Percentiles rank a stretch among this genome's conserved stretches.
phyloP scores from a whole-genome alignment of 2,888 invertebrate genomes.

The Amblyjoppa proteus region DNA sequence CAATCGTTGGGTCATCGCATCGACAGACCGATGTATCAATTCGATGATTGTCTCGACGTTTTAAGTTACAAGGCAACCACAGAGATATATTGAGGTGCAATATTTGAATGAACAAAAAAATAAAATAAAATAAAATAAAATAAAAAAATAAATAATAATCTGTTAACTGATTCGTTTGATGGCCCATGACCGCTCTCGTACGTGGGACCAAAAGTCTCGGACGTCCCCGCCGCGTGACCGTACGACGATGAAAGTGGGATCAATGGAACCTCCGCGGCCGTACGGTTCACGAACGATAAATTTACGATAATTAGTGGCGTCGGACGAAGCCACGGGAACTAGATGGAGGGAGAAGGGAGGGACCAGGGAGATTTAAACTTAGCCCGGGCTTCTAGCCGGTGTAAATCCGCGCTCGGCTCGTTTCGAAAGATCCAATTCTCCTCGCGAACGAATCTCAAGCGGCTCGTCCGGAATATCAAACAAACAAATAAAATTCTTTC shows the following conservation, averaged over 20 bases:
- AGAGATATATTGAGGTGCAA: constrained; percentile 3
- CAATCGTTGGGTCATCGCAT: constrained; percentile 10
- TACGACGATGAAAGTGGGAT: constrained; percentile 69
- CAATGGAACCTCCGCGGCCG: constrained; percentile 69
- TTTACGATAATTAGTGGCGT: constrained; percentile 72
- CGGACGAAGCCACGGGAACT: constrained; percentile 60
- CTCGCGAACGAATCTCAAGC: constrained; percentile 67
- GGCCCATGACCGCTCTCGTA: constrained; percentile 29
- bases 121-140: not conserved
- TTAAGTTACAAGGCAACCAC: not conserved
- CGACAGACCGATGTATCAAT: constrained; percentile 7
- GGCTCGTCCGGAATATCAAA: constrained; percentile 61
- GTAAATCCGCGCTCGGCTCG: constrained; percentile 68
- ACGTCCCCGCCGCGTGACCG: constrained; percentile 19
- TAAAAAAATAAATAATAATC: not conserved
- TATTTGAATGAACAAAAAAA: not conserved
- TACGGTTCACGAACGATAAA: constrained; percentile 67
- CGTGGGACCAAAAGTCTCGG: constrained; percentile 34
- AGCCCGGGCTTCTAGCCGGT: constrained; percentile 62
- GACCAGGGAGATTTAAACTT: constrained; percentile 69
- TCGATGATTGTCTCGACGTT: not conserved
- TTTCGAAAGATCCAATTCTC: constrained; percentile 67
- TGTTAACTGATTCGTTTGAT: constrained; percentile 25
- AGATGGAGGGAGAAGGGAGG: constrained; percentile 27
- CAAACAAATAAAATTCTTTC: constrained; percentile 51